Evolutionary conservation across 2,113 vertebrate species (phyloP), one percentile per base, ranked within the genome.

Genomic region (Corapipo altera): DNA sequence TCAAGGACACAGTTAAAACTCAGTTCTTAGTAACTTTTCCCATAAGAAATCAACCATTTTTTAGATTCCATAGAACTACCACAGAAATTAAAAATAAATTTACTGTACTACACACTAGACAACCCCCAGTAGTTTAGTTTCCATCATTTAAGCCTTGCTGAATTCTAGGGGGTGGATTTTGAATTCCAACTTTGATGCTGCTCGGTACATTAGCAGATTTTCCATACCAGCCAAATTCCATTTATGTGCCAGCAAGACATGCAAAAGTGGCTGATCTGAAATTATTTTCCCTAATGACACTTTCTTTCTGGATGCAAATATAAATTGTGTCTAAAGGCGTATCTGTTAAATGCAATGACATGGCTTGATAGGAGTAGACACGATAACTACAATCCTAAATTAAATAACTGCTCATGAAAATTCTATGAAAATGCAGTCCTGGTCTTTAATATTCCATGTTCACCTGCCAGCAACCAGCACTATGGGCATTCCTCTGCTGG

Each of bases 231-330:
- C 51, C 93, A 82, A 93, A 84, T 35, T n/a, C 44, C 74, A 88
- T 46, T 67, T 62, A 28, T 0, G 2, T n/a, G 39, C 64, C 69
- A 95, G 57, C 57, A 89, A 81, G 54, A 66, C 64, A 75, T 51
- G 71, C 58, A 90, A 51, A 85, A 88, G 39, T 8, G 33, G 55
- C 59, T 88, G 78, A 66, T 83, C 55, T 86, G 78, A 95, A 95
- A 90, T 85, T 49, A 75, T 66, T 88, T 89, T 74, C 51, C 75
- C 39, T 88, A 64, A 91, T 77, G 52, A 65, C 20, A 72, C 92
- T 91, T 93, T 92, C 55, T 85, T 76, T 83, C 71, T 73, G 51
- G 66, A 80, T 82, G 85, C 74, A 97, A 95, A 94, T 88, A 62
- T 62, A 88, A 95, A 15, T 9, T 28, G 46, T 41, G 44, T 65